phyloP scores from a whole-genome alignment of 2,888 invertebrate genomes.

The Rhingia rostrata region DNA sequence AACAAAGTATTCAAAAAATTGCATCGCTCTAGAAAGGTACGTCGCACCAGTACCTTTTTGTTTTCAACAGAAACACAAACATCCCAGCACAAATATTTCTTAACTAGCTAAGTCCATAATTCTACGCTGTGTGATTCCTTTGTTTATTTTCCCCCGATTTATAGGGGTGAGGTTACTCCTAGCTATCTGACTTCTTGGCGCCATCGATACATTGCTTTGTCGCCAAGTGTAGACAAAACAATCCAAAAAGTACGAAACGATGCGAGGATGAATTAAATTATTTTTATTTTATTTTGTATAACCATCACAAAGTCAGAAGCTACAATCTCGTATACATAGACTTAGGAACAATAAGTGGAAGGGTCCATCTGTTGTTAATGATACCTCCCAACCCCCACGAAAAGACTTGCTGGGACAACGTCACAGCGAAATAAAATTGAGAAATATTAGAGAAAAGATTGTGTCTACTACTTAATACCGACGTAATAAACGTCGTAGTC shows the following conservation, averaged over 20 bases:
- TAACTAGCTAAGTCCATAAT: conserved; percentile 5
- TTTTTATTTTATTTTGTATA: conserved; percentile 23
- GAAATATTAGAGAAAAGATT: conserved; percentile 15
- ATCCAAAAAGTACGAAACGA: conserved; percentile 27
- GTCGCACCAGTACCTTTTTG: neutral
- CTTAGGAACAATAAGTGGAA: neutral
- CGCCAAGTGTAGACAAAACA: conserved; percentile 47
- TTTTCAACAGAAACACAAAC: neutral
- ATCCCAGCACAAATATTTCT: conserved; percentile 13
- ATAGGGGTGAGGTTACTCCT: neutral
- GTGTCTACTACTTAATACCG: conserved; percentile 30
- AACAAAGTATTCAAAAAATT: no score
- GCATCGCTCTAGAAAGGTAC: no score
- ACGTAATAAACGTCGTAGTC: conserved; percentile 19
- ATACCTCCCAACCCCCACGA: conserved; percentile 8
- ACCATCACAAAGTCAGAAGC: conserved; percentile 16
- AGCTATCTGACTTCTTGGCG: conserved; percentile 56
- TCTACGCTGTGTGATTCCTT: conserved; percentile 4
- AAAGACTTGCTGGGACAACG: conserved; percentile 23
- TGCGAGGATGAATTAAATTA: conserved; percentile 28
- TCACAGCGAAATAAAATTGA: conserved; percentile 25
- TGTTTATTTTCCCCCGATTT: conserved; percentile 2
- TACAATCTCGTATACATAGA: neutral
- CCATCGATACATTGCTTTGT: conserved; percentile 49
- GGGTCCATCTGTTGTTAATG: conserved; percentile 49